Conservation (phyloP, 2,888 invertebrate species). For the Phoenoteleia sp. region DNA sequence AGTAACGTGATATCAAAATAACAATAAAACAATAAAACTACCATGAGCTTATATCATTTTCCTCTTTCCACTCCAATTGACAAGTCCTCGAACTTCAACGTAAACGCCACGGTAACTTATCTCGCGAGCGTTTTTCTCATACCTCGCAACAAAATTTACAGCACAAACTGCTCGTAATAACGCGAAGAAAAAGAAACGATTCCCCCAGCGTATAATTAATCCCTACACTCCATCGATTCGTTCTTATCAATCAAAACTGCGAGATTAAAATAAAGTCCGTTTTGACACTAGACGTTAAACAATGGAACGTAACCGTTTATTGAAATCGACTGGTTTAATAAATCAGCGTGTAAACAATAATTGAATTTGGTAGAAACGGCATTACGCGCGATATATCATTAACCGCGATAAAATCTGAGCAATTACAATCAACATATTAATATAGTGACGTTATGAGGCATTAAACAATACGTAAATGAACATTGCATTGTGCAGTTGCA, state of each 20-base stretch:
- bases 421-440: constrained; percentile 60
- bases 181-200: neutral
- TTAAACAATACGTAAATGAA: constrained; percentile 59
- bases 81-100: constrained; percentile 52
- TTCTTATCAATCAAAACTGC: constrained; percentile 19
- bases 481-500: constrained; percentile 22
- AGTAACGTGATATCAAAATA: constrained; percentile 37
- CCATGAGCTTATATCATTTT: constrained; percentile 34
- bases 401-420: constrained; percentile 49
- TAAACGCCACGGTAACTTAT: neutral
- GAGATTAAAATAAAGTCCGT: neutral
- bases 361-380: constrained; percentile 48
- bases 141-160: neutral
- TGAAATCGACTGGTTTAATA: constrained; percentile 31
- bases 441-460: constrained; percentile 39
- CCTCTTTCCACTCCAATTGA: constrained; percentile 51
- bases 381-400: constrained; percentile 31
- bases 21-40: constrained; percentile 53
- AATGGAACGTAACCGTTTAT: constrained; percentile 11
- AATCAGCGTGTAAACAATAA: constrained; percentile 55
- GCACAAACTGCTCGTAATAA: neutral
- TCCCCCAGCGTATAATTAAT: neutral
- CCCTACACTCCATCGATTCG: neutral
- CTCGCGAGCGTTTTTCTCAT: constrained; percentile 1
- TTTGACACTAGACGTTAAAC: constrained; percentile 1